phyloP scores from a whole-genome alignment of 2,797 vertebrate genomes.

The Anomalospiza imberbis region DNA sequence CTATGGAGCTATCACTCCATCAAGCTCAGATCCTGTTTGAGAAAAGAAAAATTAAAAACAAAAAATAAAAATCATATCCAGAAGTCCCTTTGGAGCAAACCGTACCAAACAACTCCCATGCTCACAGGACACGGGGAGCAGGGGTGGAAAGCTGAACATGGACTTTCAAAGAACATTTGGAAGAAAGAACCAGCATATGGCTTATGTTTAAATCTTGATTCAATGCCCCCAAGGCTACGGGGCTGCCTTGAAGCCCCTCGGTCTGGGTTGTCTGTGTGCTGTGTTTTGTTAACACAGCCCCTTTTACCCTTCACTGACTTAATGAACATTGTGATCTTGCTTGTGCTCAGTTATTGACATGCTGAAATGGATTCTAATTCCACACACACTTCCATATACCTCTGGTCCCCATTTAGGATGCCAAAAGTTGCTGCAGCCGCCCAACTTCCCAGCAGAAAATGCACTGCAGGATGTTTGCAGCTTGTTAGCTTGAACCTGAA shows the following conservation, averaged over 20 bases:
- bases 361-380: not conserved
- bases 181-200: slow-evolving; percentile 30
- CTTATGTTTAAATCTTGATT: slow-evolving; percentile 42
- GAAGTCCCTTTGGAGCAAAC: not conserved
- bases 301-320: not conserved
- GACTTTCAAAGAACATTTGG: slow-evolving; percentile 10
- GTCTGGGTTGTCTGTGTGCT: not conserved
- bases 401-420: not conserved
- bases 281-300: slow-evolving; percentile 12
- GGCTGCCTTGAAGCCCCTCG: not conserved
- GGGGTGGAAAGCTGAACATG: not conserved
- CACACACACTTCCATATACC: not conserved
- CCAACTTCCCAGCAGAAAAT: not conserved
- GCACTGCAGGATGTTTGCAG: slow-evolving; percentile 1
- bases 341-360: not conserved
- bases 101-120: not conserved
- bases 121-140: not conserved
- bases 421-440: not conserved
- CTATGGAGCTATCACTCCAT: not conserved
- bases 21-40: not conserved
- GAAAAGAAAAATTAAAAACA: not conserved
- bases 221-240: not conserved
- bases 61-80: not conserved
- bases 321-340: slow-evolving; percentile 2
- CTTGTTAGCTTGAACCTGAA: not conserved